A percentile compares a stretch with the other conserved stretches of the same genome.
Evolutionary conservation across 2,113 vertebrate species (phyloP).

Genomic region (Phyllostomus hastatus): DNA sequence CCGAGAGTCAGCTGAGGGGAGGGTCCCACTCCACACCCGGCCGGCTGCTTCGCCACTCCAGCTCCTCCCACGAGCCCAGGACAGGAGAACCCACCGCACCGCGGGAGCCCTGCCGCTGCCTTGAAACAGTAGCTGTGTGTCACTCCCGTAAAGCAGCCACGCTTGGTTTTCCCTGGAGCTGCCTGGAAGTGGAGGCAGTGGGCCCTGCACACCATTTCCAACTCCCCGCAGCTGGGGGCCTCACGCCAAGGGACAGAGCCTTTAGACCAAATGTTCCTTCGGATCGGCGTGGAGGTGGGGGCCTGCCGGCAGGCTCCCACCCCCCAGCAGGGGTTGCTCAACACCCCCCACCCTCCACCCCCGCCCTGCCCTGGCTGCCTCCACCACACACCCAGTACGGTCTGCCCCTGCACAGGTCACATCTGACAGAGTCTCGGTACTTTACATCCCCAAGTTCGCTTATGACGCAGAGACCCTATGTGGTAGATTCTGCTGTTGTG

Average conservation of each 20-base stretch:
- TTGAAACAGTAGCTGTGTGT: constrained; percentile 49
- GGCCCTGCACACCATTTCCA: neutral
- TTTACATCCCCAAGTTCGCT: neutral
- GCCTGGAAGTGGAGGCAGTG: constrained; percentile 40
- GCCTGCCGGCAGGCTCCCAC: too few species aligned
- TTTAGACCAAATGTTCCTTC: neutral
- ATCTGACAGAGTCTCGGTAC: neutral
- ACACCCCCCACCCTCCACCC: rapidly evolving
- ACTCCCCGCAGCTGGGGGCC: neutral
- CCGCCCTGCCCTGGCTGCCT: neutral
- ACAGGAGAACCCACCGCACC: neutral
- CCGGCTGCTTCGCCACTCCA: neutral
- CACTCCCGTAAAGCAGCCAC: neutral
- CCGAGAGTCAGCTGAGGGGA: neutral
- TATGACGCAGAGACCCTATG: neutral
- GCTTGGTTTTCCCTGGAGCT: constrained; percentile 12
- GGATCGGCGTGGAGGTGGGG: too few species aligned
- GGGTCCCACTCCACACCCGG: neutral
- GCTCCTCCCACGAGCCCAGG: neutral
- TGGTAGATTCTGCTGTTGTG: neutral
- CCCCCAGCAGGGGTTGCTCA: neutral
- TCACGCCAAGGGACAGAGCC: neutral
- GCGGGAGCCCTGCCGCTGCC: neutral
- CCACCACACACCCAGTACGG: too few species aligned
- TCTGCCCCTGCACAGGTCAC: neutral